phyloP scores from a whole-genome alignment of 2,113 vertebrate species.

The Beaufortia kweichowensis region DNA sequence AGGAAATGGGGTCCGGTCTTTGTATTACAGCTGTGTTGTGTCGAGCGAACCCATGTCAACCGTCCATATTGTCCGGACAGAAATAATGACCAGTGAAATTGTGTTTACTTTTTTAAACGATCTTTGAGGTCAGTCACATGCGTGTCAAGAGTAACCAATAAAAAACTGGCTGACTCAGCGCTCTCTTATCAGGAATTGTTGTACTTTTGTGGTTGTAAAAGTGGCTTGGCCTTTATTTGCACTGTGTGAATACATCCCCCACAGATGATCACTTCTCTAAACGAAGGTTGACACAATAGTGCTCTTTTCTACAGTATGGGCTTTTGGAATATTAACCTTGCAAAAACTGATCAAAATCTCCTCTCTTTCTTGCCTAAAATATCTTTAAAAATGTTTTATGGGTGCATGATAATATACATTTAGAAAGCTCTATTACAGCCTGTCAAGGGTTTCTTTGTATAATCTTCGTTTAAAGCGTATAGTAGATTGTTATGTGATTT shows the following conservation, averaged over 20 bases:
- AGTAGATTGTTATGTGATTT: too few species aligned
- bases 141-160: slow-evolving; percentile 29
- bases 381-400: slow-evolving; percentile 7
- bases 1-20: neutral
- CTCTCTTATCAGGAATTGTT: slow-evolving; percentile 47
- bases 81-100: neutral
- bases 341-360: neutral
- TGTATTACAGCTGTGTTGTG: slow-evolving; percentile 9
- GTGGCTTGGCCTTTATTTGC: slow-evolving; percentile 13
- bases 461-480: neutral
- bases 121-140: slow-evolving; percentile 38
- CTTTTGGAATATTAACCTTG: slow-evolving; percentile 6
- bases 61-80: slow-evolving; percentile 7
- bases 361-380: neutral
- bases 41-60: slow-evolving; percentile 4
- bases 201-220: slow-evolving; percentile 15
- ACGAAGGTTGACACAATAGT: neutral
- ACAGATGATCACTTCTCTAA: slow-evolving; percentile 15
- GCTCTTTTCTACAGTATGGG: neutral
- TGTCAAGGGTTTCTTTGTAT: slow-evolving; percentile 9
- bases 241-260: slow-evolving; percentile 3
- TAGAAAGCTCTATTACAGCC: neutral
- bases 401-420: neutral
- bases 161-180: slow-evolving; percentile 35
- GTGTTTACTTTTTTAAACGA: neutral